phyloP scores from a whole-genome alignment of 2,888 invertebrate genomes.

The Synanthedon formicaeformis region DNA sequence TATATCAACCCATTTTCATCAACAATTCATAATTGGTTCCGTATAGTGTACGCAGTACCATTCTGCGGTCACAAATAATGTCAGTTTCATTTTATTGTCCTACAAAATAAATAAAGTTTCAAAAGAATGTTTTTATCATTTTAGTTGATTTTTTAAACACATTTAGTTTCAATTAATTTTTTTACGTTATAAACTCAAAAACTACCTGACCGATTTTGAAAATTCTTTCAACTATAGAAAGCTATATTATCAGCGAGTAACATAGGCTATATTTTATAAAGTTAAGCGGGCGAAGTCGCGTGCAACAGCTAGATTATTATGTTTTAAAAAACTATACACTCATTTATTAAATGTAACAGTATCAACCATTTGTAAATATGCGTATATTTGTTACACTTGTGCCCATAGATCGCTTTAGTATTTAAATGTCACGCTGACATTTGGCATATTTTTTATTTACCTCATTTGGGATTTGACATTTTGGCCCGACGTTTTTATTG shows the following conservation, averaged over 20 bases:
- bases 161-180: too few relatives aligned
- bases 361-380: not conserved
- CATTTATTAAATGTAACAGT: not conserved
- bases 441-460: conserved; percentile 62
- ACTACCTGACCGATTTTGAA: too few relatives aligned
- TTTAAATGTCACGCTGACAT: conserved; percentile 31
- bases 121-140: too few relatives aligned
- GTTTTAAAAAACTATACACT: too few relatives aligned
- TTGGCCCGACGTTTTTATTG: conserved; percentile 48
- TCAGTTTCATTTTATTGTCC: conserved; percentile 24
- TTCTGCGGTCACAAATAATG: conserved; percentile 21
- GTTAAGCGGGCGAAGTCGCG: too few relatives aligned
- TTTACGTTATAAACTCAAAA: too few relatives aligned
- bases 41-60: conserved; percentile 46
- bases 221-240: too few relatives aligned
- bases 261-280: too few relatives aligned
- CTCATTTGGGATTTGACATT: conserved; percentile 66
- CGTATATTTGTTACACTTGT: not conserved
- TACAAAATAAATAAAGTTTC: too few relatives aligned
- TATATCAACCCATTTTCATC: conserved; percentile 14
- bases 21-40: conserved; percentile 37
- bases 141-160: not conserved
- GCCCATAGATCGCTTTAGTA: not conserved
- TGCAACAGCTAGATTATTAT: not conserved
- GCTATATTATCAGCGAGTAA: too few relatives aligned